phyloP scores from a whole-genome alignment of 1,140 invertebrate genomes.

The Bradynema listronoti region DNA sequence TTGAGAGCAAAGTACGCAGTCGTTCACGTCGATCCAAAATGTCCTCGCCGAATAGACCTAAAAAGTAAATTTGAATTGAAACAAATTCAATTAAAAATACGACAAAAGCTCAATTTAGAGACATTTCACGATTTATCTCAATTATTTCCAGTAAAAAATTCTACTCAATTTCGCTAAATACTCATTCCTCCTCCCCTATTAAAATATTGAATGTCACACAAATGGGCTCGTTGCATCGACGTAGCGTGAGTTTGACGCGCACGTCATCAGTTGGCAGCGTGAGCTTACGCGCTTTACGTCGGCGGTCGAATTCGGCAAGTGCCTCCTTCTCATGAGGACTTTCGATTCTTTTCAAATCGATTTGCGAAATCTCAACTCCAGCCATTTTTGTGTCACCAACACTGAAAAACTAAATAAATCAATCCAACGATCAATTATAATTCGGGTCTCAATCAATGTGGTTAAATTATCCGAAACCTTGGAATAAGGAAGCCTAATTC shows the following conservation, averaged over 20 bases:
- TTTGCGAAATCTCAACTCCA: constrained; percentile 68
- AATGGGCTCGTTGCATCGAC: constrained; percentile 52
- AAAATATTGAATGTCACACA: constrained; percentile 38
- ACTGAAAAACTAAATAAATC: too few species aligned
- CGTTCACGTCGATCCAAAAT: constrained; percentile 53
- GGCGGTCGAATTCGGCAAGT: constrained; percentile 52
- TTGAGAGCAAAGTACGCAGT: constrained; percentile 45
- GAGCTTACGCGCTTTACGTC: constrained; percentile 46
- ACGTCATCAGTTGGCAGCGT: constrained; percentile 54
- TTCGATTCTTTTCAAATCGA: constrained; percentile 57
- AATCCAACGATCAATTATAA: too few species aligned
- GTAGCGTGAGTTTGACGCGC: constrained; percentile 55
- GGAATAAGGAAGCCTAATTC: too few species aligned
- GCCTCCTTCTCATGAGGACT: constrained; percentile 45
- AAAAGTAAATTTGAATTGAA: constrained; percentile 21
- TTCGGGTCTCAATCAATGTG: too few species aligned
- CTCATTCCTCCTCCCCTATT: not conserved
- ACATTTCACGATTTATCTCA: not conserved
- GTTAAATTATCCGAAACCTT: too few species aligned
- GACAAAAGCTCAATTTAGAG: not conserved
- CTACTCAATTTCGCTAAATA: constrained; percentile 25
- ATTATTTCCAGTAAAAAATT: constrained; percentile 7
- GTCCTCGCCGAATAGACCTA: constrained; percentile 55
- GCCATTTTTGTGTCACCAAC: constrained; percentile 7
- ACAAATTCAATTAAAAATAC: too few species aligned